Conservation (phyloP, 2,888 invertebrate species). For the Volucella zonaria region DNA sequence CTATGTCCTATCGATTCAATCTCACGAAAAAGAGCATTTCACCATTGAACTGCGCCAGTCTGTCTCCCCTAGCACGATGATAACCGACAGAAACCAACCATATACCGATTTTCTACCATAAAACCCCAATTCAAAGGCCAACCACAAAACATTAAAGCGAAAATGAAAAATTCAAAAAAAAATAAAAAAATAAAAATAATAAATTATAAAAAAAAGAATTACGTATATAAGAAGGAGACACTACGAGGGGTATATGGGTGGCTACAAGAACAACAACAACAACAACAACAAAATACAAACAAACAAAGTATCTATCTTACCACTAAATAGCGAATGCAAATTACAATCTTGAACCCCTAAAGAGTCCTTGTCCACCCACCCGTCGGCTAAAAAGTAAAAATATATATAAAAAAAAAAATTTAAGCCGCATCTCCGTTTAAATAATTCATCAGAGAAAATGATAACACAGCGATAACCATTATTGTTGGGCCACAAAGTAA, state of each 20-base stretch:
- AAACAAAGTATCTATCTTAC: neutral
- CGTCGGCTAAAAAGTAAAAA: too few species aligned
- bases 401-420: too few species aligned
- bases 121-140: conserved; percentile 1
- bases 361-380: conserved; percentile 21
- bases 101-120: neutral
- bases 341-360: conserved; percentile 60
- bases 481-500: neutral
- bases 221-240: too few species aligned
- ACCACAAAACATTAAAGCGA: conserved; percentile 6
- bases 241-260: too few species aligned
- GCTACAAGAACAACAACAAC: neutral
- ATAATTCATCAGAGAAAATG: conserved; percentile 14
- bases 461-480: conserved; percentile 60
- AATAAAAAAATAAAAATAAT: too few species aligned
- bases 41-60: conserved; percentile 9
- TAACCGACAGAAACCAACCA: neutral
- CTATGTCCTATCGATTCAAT: conserved; percentile 6
- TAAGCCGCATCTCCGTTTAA: conserved; percentile 40
- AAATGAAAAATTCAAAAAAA: too few species aligned
- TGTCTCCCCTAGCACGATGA: conserved; percentile 2
- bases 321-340: conserved; percentile 48
- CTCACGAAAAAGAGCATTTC: neutral
- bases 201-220: too few species aligned
- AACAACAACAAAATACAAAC: neutral